phyloP scores from a whole-genome alignment of 2,888 invertebrate species.

The Acleris laterana region DNA sequence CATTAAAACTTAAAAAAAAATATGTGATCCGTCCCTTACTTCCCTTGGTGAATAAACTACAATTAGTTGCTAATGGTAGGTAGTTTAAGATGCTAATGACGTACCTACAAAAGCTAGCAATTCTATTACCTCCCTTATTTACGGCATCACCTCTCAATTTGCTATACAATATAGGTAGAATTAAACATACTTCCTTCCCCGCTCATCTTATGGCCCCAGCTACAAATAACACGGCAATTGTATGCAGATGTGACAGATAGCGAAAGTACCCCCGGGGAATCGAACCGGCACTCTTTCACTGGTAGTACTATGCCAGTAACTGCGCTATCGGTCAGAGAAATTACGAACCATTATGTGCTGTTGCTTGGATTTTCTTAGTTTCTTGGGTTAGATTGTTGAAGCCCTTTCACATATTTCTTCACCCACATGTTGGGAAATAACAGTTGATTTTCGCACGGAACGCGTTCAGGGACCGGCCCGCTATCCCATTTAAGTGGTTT shows the following conservation, averaged over 20 bases:
- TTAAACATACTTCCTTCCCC: slow-evolving; percentile 11
- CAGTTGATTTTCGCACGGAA: no score
- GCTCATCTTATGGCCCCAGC: slow-evolving; percentile 47
- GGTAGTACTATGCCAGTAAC: neutral
- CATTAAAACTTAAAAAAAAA: no score
- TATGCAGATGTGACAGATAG: slow-evolving; percentile 77
- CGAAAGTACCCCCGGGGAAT: slow-evolving; percentile 66
- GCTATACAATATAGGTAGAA: no score
- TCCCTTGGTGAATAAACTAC: no score
- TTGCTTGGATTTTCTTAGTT: neutral
- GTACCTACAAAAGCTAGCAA: no score
- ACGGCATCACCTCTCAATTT: neutral
- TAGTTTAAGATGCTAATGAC: no score
- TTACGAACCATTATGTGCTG: slow-evolving; percentile 6
- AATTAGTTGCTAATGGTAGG: no score
- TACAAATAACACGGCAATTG: slow-evolving; percentile 58
- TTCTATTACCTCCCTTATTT: no score
- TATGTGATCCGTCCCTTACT: no score
- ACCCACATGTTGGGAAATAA: no score
- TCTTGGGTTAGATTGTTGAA: neutral
- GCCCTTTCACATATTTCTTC: neutral
- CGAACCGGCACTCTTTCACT: slow-evolving; percentile 29
- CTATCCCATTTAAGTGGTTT: no score
- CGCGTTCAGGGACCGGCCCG: no score
- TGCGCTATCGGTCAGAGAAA: slow-evolving; percentile 17